A percentile compares a stretch with the other conserved stretches of the same genome.
These are phyloP conservation scores for Trachelus iudaicus DNA, from an alignment of 2,888 invertebrate genomes.

Conservation along the genomic window DNA sequence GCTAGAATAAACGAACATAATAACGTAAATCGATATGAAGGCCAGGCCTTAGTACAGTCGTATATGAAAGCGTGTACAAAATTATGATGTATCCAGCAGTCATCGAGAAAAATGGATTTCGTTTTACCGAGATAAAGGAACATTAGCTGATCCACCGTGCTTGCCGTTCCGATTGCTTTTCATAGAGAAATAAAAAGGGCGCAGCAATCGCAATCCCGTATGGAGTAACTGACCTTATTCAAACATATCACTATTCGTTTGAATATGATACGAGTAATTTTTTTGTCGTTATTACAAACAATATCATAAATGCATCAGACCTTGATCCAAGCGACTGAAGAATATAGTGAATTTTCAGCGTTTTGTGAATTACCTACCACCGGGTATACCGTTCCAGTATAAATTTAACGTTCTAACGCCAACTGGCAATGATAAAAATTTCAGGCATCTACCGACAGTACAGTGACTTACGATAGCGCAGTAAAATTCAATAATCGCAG, in stretches of 20 bases:
- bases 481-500: too few relatives aligned
- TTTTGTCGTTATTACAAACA: not conserved
- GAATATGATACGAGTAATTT: not conserved
- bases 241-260: not conserved
- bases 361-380: not conserved
- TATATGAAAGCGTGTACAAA: not conserved
- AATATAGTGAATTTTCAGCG: not conserved
- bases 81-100: not conserved
- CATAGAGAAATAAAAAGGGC: not conserved
- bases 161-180: not conserved
- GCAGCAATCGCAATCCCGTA: not conserved
- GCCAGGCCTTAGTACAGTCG: not conserved
- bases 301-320: not conserved
- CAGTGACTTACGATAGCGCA: not conserved
- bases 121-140: not conserved
- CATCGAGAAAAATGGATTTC: not conserved
- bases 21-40: not conserved
- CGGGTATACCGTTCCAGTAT: not conserved
- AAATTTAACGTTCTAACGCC: too few relatives aligned
- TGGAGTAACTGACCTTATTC: not conserved
- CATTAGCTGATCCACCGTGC: not conserved
- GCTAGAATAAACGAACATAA: not conserved
- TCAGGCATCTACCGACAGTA: not conserved
- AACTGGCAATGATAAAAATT: not conserved
- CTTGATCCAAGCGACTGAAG: not conserved